Conservation (phyloP, 53 echinoderm and acorn worm genomes). For the Actinopyga echinites region DNA sequence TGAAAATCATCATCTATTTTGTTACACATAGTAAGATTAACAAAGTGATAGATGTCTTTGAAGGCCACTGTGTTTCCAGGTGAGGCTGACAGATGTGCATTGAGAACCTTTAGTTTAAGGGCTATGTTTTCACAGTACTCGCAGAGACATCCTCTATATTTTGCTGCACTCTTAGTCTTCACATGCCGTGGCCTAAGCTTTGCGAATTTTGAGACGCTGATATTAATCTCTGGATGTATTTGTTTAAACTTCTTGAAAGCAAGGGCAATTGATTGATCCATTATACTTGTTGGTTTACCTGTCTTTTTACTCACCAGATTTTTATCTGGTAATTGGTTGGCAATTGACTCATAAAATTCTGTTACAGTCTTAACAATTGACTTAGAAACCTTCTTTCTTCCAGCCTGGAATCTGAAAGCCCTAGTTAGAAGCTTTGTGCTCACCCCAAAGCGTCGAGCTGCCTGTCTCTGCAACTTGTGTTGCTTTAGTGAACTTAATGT, state of each 20-base stretch:
- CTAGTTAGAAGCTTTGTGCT: constrained; percentile 24
- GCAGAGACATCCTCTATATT: constrained; percentile 4
- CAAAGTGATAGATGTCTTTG: neutral
- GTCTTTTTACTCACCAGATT: constrained; percentile 1
- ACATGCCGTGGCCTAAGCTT: constrained; percentile 3
- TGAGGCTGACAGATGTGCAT: neutral
- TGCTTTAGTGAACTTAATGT: constrained; percentile 10
- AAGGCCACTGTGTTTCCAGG: neutral
- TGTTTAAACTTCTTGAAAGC: neutral
- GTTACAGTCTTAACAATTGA: neutral
- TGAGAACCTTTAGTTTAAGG: neutral
- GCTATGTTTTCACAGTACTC: neutral
- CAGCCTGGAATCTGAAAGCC: neutral
- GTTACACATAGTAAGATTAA: neutral
- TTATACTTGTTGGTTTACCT: neutral
- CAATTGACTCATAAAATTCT: neutral
- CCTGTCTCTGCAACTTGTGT: constrained; percentile 33
- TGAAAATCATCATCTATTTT: neutral
- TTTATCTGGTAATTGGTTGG: neutral
- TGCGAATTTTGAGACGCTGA: neutral
- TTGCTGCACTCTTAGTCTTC: neutral
- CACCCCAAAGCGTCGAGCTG: constrained; percentile 25
- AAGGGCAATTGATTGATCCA: neutral
- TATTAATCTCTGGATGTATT: neutral
- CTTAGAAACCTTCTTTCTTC: neutral